phyloP scores from a whole-genome alignment of 2,888 invertebrate species.

The Scelioninae gen. 1 region DNA sequence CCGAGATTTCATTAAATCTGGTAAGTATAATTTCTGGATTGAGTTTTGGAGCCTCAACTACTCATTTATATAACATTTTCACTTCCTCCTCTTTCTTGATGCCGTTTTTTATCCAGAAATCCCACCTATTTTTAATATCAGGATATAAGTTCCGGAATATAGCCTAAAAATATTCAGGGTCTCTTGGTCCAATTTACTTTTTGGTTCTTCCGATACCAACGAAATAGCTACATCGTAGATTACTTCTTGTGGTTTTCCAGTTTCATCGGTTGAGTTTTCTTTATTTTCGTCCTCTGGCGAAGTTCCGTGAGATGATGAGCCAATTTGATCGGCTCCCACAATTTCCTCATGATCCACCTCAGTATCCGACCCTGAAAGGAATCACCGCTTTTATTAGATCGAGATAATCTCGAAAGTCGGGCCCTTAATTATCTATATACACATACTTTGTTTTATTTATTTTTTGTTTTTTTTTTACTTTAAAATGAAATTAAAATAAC shows the following conservation, averaged over 20 bases:
- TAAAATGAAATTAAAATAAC: too few relatives aligned
- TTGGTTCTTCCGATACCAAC: background rate
- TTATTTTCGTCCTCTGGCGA: background rate
- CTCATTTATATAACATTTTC: too few relatives aligned
- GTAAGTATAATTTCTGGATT: too few relatives aligned
- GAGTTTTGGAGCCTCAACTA: too few relatives aligned
- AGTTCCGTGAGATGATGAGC: background rate
- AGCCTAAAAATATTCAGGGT: constrained; percentile 5
- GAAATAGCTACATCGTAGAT: background rate
- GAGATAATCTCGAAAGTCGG: constrained; percentile 9
- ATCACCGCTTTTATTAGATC: background rate
- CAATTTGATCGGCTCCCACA: background rate
- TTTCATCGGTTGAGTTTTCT: background rate
- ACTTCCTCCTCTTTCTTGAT: too few relatives aligned
- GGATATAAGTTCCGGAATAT: too few relatives aligned
- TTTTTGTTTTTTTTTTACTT: too few relatives aligned
- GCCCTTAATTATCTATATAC: background rate
- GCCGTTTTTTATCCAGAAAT: too few relatives aligned
- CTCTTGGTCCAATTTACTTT: constrained; percentile 1
- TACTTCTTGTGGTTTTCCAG: background rate
- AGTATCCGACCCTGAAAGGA: background rate
- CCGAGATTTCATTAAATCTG: too few relatives aligned
- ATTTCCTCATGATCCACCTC: background rate
- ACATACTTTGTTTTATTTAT: background rate
- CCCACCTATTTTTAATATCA: too few relatives aligned